Evolutionary conservation across 2,888 invertebrate genomes (phyloP).

Genomic region (Helicoverpa assulta): DNA sequence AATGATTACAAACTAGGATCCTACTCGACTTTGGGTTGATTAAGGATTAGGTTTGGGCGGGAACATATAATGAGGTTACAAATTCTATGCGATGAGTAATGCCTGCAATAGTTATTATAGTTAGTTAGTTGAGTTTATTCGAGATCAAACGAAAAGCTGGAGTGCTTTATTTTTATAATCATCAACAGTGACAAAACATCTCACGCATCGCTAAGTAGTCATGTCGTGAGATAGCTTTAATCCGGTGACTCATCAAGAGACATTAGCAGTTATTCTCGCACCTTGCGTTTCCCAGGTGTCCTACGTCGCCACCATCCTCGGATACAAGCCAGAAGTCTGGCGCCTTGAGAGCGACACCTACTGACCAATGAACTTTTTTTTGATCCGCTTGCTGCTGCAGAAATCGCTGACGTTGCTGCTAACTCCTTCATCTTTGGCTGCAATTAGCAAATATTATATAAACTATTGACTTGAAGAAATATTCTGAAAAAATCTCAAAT

Average conservation of each 20-base stretch:
- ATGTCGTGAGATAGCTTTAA: constrained; percentile 22
- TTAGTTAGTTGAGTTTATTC: neutral
- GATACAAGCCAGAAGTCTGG: constrained; percentile 78
- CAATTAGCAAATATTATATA: neutral
- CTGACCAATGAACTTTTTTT: constrained; percentile 77
- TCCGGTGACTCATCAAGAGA: constrained; percentile 34
- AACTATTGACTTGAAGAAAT: neutral
- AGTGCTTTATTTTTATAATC: neutral
- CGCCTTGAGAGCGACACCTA: constrained; percentile 80
- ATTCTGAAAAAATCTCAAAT: neutral
- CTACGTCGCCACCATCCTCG: constrained; percentile 85
- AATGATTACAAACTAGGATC: neutral
- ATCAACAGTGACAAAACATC: constrained; percentile 2
- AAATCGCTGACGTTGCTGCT: constrained; percentile 69
- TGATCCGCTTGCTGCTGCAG: constrained; percentile 68
- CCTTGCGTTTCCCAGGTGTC: constrained; percentile 78
- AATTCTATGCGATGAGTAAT: constrained; percentile 26
- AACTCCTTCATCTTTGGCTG: constrained; percentile 65
- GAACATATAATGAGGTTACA: constrained; percentile 1
- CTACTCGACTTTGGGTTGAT: too few species aligned
- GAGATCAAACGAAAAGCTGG: constrained; percentile 24
- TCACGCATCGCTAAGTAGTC: constrained; percentile 2
- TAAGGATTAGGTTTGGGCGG: constrained; percentile 6
- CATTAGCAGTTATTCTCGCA: constrained; percentile 41
- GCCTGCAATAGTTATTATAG: constrained; percentile 11